Conservation (phyloP, 2,888 invertebrate genomes). For the Phaedon cochleariae region DNA sequence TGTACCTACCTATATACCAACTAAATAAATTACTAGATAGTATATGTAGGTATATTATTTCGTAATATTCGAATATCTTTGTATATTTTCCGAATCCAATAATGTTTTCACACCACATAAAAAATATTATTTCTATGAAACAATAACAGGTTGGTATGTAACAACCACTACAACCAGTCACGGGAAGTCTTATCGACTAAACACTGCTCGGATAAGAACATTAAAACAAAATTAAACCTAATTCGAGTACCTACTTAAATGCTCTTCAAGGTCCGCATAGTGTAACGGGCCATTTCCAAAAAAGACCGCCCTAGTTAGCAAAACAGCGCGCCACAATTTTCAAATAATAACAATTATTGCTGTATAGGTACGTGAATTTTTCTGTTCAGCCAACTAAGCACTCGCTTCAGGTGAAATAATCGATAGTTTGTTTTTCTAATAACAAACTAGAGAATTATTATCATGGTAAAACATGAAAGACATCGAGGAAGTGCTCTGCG, state of each 20-base stretch:
- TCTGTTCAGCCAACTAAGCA: conserved; percentile 38
- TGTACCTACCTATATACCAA: too few species aligned
- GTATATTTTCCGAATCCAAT: too few species aligned
- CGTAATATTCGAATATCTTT: too few species aligned
- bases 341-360: not conserved
- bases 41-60: too few species aligned
- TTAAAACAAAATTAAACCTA: conserved; percentile 10
- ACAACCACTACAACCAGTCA: not conserved
- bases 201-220: conserved; percentile 1
- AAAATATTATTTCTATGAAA: conserved; percentile 8
- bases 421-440: conserved; percentile 30
- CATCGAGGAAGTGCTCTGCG: not conserved
- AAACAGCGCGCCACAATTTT: not conserved
- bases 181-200: conserved; percentile 6
- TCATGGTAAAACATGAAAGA: not conserved
- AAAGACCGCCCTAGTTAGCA: not conserved
- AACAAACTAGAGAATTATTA: conserved; percentile 6
- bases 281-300: not conserved
- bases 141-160: conserved; percentile 2
- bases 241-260: conserved; percentile 4
- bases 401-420: conserved; percentile 36
- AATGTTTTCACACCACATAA: too few species aligned
- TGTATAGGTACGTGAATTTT: conserved; percentile 10
- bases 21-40: too few species aligned
- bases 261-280: conserved; percentile 7